Base-by-base conservation (phyloP, 2,113 vertebrate species). In the Ornithorhynchus anatinus region DNA sequence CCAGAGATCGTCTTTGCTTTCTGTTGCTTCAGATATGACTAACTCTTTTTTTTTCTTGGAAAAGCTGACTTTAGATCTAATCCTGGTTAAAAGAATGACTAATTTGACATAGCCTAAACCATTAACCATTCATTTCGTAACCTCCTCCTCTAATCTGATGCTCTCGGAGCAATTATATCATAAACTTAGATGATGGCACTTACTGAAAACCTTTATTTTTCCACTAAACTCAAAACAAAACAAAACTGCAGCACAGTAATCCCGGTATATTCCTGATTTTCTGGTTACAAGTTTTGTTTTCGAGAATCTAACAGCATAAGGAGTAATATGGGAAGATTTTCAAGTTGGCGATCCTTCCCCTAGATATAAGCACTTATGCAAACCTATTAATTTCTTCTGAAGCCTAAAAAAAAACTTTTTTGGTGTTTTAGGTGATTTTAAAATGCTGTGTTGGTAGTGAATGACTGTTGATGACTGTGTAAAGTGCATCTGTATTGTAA, bases 401-500 rank as follows among this genome's bases (percentile, higher is more conserved):
- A 82, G 86, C 90, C 80, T 86, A 77, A 75, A 86, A 85, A 89
- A 90, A 84, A 86, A 84, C 82, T 58, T 57, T 91, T 92, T 92
- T 88, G 79, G 85, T 93, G 90, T 92, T 92, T 91, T 92, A 92
- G 84, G 90, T 91, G 89, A 92, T 87, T 91, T 91, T 47, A 77
- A 91, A 93, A 86, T 87, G 84, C 92, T 92, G 84, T 94, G 91
- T 93, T 89, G 90, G 92, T 93, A 91, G 89, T 93, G 90, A 90
- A 92, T 90, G 89, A 90, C 74, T 90, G 84, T 92, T 90, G 87
- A 91, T 88, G 89, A 94, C 84, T 92, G 92, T 97, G 93, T 92
- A 93, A 94, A 93, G 94, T 96, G 94, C 93, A 93, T 89, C 89
- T 94, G 94, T 96, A 94, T 85, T 94, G 95, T 97, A 95, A 93